These are phyloP conservation scores for Sclerurus mexicanus DNA, from an alignment of 2,113 vertebrate species.

Conservation along the genomic window DNA sequence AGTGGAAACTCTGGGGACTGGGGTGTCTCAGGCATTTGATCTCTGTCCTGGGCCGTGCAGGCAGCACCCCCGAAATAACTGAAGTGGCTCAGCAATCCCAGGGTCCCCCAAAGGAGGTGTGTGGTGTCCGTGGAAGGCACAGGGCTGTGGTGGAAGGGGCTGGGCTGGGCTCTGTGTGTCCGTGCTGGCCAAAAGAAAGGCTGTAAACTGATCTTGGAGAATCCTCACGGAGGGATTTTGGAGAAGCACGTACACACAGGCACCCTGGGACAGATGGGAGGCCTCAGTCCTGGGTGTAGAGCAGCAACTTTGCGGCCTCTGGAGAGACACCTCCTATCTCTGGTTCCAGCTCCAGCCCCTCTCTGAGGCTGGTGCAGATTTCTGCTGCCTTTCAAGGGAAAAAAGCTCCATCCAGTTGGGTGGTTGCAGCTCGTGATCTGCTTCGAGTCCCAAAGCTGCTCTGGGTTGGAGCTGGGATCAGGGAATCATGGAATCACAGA, in stretches of 20 bases:
- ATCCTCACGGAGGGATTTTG: not conserved
- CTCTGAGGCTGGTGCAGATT: not conserved
- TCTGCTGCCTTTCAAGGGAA: not conserved
- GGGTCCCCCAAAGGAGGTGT: fast-evolving
- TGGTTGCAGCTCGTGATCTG: not conserved
- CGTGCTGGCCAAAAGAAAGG: not conserved
- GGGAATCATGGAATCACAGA: not conserved
- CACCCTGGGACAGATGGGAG: not conserved
- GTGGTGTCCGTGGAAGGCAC: not conserved
- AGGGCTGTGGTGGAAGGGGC: not conserved
- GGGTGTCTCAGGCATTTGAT: not conserved
- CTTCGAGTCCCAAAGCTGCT: not conserved
- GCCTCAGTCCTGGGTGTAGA: not conserved
- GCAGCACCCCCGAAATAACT: not conserved
- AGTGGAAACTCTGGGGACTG: not conserved
- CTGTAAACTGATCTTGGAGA: not conserved
- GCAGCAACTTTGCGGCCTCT: not conserved
- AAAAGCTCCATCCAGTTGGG: not conserved
- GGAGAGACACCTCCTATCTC: not conserved
- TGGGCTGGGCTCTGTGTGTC: not conserved
- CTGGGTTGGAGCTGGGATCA: not conserved
- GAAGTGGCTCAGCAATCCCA: not conserved
- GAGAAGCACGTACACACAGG: not conserved
- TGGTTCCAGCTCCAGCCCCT: not conserved
- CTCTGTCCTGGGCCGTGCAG: not conserved